Conservation (phyloP, 1,140 invertebrate genomes). For the Panagrolaimus sp. region DNA sequence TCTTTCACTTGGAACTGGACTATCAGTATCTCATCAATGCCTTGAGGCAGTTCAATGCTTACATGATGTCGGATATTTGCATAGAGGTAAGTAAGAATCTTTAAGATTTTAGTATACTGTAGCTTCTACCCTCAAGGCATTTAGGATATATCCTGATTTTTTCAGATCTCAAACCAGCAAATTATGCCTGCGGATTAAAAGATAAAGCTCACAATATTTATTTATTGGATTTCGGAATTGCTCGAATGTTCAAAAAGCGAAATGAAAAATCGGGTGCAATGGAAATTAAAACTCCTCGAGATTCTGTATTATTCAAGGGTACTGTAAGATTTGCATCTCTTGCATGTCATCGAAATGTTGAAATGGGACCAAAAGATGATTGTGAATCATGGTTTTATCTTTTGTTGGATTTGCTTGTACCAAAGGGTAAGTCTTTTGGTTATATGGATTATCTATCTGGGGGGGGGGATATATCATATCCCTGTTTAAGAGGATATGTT, state of each 20-base stretch:
- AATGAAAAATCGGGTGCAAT: slow-evolving; percentile 28
- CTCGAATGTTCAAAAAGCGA: slow-evolving; percentile 14
- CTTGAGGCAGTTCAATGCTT: slow-evolving; percentile 5
- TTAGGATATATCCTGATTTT: no score
- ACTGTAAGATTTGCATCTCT: slow-evolving; percentile 25
- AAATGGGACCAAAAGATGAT: slow-evolving; percentile 22
- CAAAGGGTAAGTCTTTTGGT: no score
- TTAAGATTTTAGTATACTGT: no score
- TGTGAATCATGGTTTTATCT: slow-evolving; percentile 26
- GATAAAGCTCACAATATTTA: slow-evolving; percentile 17
- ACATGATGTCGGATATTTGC: slow-evolving; percentile 10
- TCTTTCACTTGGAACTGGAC: slow-evolving; percentile 14
- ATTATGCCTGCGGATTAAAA: slow-evolving; percentile 18
- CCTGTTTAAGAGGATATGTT: no score
- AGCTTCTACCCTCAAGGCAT: no score
- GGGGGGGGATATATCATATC: no score
- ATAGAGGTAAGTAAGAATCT: no score
- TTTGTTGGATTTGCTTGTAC: slow-evolving; percentile 15
- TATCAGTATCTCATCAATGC: slow-evolving; percentile 16
- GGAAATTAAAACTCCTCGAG: slow-evolving; percentile 20
- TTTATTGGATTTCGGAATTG: slow-evolving; percentile 26
- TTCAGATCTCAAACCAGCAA: slow-evolving; percentile 18
- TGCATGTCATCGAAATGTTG: slow-evolving; percentile 10
- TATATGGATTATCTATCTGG: no score
- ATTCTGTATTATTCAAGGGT: slow-evolving; percentile 23